These are phyloP conservation scores for Gallinago media DNA, from an alignment of 2,113 vertebrate species.

Conservation along the genomic window DNA sequence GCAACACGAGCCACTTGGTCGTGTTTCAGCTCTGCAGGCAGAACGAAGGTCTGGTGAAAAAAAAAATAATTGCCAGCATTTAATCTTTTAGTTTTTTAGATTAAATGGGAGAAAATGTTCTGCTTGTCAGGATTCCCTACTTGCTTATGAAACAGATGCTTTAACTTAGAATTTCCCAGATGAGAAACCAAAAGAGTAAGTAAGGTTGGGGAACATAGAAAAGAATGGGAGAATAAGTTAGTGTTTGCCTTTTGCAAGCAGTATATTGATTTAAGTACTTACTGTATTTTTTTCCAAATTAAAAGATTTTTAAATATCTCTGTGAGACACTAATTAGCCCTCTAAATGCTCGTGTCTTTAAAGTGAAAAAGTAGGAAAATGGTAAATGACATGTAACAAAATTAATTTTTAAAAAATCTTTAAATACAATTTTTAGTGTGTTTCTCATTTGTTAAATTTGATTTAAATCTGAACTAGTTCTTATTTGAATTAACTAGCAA, in stretches of 20 bases:
- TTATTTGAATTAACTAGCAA: neutral
- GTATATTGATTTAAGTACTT: neutral
- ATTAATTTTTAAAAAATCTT: rapidly evolving
- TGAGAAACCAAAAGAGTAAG: neutral
- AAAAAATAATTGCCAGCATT: neutral
- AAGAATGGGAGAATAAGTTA: neutral
- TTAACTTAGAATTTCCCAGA: neutral
- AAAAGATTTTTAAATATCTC: neutral
- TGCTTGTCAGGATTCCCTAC: neutral
- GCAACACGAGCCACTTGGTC: neutral
- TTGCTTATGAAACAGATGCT: neutral
- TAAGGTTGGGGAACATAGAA: neutral
- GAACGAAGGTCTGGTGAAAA: neutral
- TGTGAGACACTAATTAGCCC: neutral
- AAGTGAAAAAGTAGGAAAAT: neutral
- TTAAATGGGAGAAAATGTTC: neutral
- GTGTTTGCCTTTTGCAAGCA: neutral
- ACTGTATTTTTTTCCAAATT: neutral
- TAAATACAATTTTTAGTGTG: neutral
- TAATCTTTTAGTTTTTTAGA: neutral
- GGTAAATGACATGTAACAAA: neutral
- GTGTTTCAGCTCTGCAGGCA: neutral
- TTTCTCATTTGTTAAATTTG: neutral
- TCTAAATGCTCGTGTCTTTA: neutral
- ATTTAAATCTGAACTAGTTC: neutral